phyloP scores from a whole-genome alignment of 2,888 invertebrate species.

The Neoscelio sp. region DNA sequence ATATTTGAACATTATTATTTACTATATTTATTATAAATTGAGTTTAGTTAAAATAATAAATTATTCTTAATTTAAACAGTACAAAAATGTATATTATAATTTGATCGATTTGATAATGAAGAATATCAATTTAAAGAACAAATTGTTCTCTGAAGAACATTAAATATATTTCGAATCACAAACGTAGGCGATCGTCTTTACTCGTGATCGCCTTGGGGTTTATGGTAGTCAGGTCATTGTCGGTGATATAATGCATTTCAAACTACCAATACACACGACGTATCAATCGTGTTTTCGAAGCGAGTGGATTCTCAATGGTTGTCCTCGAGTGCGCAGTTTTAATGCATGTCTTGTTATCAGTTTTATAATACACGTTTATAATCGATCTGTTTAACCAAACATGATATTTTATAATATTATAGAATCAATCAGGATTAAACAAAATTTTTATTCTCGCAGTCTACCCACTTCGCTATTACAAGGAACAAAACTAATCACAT shows the following conservation, averaged over 20 bases:
- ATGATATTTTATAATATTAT: conserved; percentile 19
- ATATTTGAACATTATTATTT: too few species aligned
- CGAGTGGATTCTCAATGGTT: conserved; percentile 52
- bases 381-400: conserved; percentile 29
- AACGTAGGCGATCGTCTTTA: conserved; percentile 65
- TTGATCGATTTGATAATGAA: not conserved
- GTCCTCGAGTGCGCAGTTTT: conserved; percentile 58
- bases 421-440: not conserved
- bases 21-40: too few species aligned
- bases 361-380: conserved; percentile 54
- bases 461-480: too few species aligned
- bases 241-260: conserved; percentile 67
- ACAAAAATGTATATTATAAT: not conserved
- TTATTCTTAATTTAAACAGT: too few species aligned
- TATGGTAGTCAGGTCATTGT: conserved; percentile 70
- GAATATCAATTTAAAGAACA: conserved; percentile 12
- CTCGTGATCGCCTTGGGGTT: conserved; percentile 68
- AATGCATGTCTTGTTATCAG: conserved; percentile 60
- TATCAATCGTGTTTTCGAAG: conserved; percentile 64
- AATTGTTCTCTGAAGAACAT: conserved; percentile 24
- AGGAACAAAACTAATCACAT: too few species aligned
- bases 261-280: conserved; percentile 58
- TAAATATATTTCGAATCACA: conserved; percentile 49
- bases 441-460: too few species aligned
- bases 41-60: too few species aligned